phyloP scores from a whole-genome alignment of 1,140 invertebrate genomes.

The Pristionchus pacificus region DNA sequence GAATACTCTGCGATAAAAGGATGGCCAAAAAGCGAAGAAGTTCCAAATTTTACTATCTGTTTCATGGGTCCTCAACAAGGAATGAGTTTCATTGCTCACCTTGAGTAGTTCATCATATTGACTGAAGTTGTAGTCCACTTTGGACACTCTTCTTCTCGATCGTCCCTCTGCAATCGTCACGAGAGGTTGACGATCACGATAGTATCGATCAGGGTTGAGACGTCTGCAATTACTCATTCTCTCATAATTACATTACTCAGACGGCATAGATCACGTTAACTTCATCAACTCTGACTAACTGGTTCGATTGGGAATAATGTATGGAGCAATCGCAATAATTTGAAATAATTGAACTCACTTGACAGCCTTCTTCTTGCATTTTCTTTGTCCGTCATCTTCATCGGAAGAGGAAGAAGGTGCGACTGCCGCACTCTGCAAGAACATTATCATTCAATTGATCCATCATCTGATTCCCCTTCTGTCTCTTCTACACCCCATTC shows the following conservation, averaged over 20 bases:
- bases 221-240: constrained; percentile 16
- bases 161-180: constrained; percentile 51
- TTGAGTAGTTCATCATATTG: constrained; percentile 51
- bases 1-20: constrained; percentile 15
- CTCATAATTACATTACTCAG: no score
- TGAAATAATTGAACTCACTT: constrained; percentile 31
- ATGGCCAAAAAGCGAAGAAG: no score
- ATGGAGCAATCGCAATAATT: not conserved
- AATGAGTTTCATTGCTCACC: constrained; percentile 30
- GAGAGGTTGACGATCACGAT: constrained; percentile 24
- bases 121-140: constrained; percentile 52
- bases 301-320: no score
- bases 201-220: constrained; percentile 6
- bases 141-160: constrained; percentile 36
- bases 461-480: no score
- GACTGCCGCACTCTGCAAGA: constrained; percentile 2
- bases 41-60: no score
- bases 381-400: constrained; percentile 45
- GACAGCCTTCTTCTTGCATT: constrained; percentile 45
- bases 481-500: no score
- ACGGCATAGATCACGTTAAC: no score
- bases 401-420: constrained; percentile 21
- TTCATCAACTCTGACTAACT: no score
- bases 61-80: no score
- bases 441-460: no score